A percentile compares a stretch with the other conserved stretches of the same genome.
phyloP scores from a whole-genome alignment of 1,140 invertebrate species.

The Leptinotarsa defecta region DNA sequence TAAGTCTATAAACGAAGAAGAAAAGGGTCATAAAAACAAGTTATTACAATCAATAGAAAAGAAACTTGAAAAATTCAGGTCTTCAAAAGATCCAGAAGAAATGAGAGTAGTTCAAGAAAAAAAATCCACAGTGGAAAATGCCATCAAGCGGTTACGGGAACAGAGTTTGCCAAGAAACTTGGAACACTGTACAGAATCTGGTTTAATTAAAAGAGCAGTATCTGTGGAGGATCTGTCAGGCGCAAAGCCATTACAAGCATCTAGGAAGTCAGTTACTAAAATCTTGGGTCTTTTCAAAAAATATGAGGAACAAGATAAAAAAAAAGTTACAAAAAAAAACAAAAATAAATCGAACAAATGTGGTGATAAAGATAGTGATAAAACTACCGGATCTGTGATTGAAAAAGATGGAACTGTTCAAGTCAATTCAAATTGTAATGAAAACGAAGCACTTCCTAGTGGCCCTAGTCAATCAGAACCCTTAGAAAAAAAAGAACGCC shows the following conservation, averaged over 20 bases:
- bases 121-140: slow-evolving; percentile 58
- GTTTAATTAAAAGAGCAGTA: slow-evolving; percentile 68
- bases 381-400: slow-evolving; percentile 39
- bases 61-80: slow-evolving; percentile 68
- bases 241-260: slow-evolving; percentile 49
- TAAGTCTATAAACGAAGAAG: slow-evolving; percentile 55
- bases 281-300: slow-evolving; percentile 76
- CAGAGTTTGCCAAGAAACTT: slow-evolving; percentile 66
- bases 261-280: slow-evolving; percentile 66
- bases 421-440: slow-evolving; percentile 18
- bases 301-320: slow-evolving; percentile 62
- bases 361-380: slow-evolving; percentile 24
- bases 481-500: slow-evolving; percentile 41
- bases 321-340: slow-evolving; percentile 42
- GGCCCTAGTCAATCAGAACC: slow-evolving; percentile 31
- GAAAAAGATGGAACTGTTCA: slow-evolving; percentile 20
- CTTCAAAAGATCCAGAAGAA: slow-evolving; percentile 55
- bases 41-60: slow-evolving; percentile 67
- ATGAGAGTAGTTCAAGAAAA: slow-evolving; percentile 54
- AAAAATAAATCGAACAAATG: slow-evolving; percentile 32
- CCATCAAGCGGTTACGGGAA: slow-evolving; percentile 64
- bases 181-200: slow-evolving; percentile 59
- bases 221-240: slow-evolving; percentile 69
- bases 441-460: slow-evolving; percentile 32
- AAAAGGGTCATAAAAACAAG: slow-evolving; percentile 60